These are phyloP conservation scores for Contarinia nasturtii DNA, from an alignment of 1,140 invertebrate species.

Conservation along the genomic window DNA sequence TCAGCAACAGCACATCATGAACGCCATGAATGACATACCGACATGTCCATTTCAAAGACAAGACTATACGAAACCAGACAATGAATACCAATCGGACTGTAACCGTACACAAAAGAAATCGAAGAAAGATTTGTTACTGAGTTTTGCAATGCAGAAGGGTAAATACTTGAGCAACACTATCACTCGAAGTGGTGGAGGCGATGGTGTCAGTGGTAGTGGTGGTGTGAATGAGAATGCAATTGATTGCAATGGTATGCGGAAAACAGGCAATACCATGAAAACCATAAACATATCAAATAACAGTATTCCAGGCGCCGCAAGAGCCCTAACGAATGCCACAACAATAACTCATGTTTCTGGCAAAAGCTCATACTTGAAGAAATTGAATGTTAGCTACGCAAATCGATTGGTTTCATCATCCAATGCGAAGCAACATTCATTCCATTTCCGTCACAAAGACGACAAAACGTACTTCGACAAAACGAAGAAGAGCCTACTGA, in stretches of 20 bases:
- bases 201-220: too few relatives aligned
- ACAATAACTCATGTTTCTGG: too few relatives aligned
- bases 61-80: slow-evolving; percentile 2
- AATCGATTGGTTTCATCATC: too few relatives aligned
- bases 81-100: neutral
- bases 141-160: too few relatives aligned
- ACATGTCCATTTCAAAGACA: slow-evolving; percentile 4
- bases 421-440: neutral
- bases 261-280: slow-evolving; percentile 5
- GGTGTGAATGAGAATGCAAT: neutral
- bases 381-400: too few relatives aligned
- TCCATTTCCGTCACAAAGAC: neutral
- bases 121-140: too few relatives aligned
- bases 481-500: neutral
- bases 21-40: neutral
- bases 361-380: too few relatives aligned
- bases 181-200: too few relatives aligned
- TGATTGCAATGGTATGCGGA: neutral
- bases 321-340: too few relatives aligned
- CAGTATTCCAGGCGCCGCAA: too few relatives aligned
- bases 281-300: too few relatives aligned
- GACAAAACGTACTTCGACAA: neutral
- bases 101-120: neutral
- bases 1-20: neutral
- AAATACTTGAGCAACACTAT: too few relatives aligned